Evolutionary conservation across 1,140 invertebrate species (phyloP).

Genomic region (Ridgeia piscesae): DNA sequence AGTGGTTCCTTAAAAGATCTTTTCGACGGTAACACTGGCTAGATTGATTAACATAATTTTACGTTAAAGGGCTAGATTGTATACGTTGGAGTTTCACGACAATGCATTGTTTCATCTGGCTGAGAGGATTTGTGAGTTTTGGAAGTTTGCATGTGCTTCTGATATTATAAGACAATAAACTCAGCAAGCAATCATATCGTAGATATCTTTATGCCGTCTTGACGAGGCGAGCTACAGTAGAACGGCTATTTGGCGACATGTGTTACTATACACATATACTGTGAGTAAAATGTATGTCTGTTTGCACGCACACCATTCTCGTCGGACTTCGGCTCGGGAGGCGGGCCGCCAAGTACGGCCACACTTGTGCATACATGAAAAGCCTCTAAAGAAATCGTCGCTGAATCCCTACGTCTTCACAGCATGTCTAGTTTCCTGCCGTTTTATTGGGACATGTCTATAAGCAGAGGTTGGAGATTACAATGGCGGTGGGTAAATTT

Average conservation of each 20-base stretch:
- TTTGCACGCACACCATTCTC: background rate
- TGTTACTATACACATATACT: background rate
- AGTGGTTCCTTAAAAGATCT: too few species aligned
- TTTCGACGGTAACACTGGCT: too few species aligned
- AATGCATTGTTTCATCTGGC: too few species aligned
- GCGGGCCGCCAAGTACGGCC: background rate
- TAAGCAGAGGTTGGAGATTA: too few species aligned
- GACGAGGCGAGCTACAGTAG: background rate
- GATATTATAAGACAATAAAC: background rate
- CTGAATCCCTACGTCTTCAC: background rate
- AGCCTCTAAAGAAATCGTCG: background rate
- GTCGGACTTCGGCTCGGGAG: background rate
- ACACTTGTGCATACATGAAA: background rate
- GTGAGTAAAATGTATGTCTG: background rate
- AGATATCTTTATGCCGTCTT: background rate
- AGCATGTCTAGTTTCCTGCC: background rate
- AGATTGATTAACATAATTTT: too few species aligned
- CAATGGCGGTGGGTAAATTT: too few species aligned
- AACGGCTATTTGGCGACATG: background rate
- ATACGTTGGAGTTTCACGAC: too few species aligned
- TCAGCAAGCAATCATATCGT: background rate
- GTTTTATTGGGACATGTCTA: too few species aligned
- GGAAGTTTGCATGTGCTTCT: too few species aligned
- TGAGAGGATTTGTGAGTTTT: too few species aligned
- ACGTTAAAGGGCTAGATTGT: too few species aligned